These are phyloP conservation scores for Bovichtus variegatus DNA, from an alignment of 2,797 vertebrate species.

Conservation along the genomic window DNA sequence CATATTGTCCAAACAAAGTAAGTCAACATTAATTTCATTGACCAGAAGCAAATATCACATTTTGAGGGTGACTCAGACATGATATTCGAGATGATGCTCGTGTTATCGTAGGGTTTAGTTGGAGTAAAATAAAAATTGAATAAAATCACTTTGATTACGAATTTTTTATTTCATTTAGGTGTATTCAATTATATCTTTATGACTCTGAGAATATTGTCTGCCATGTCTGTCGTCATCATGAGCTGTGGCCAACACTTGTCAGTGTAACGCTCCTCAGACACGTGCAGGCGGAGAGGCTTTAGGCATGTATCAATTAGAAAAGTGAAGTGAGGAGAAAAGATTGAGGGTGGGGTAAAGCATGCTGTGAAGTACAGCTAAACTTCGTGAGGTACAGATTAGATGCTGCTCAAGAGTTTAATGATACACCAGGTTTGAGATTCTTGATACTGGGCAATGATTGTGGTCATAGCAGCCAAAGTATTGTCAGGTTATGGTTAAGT, in stretches of 20 bases:
- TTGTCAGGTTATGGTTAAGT: slow-evolving; percentile 2
- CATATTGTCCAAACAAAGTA: slow-evolving; percentile 7
- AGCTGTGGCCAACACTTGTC: not conserved
- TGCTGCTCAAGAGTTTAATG: slow-evolving; percentile 3
- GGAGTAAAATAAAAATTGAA: not conserved
- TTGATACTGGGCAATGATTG: slow-evolving; percentile 6
- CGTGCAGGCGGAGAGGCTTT: not conserved
- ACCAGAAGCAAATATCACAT: not conserved
- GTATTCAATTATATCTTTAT: not conserved
- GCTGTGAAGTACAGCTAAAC: not conserved
- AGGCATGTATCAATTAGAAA: not conserved
- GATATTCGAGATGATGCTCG: not conserved
- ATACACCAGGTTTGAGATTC: not conserved
- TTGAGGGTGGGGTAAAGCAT: not conserved
- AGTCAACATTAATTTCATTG: not conserved
- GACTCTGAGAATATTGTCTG: not conserved
- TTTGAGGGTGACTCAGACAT: not conserved
- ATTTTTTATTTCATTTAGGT: not conserved
- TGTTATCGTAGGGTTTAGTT: not conserved
- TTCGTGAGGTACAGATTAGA: not conserved
- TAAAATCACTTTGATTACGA: rapidly evolving
- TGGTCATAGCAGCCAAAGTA: not conserved
- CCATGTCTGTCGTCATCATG: not conserved
- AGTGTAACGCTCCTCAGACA: not conserved
- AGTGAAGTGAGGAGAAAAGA: not conserved